Evolutionary conservation across 2,113 vertebrate genomes (phyloP).

Genomic region (Phoenicopterus ruber): DNA sequence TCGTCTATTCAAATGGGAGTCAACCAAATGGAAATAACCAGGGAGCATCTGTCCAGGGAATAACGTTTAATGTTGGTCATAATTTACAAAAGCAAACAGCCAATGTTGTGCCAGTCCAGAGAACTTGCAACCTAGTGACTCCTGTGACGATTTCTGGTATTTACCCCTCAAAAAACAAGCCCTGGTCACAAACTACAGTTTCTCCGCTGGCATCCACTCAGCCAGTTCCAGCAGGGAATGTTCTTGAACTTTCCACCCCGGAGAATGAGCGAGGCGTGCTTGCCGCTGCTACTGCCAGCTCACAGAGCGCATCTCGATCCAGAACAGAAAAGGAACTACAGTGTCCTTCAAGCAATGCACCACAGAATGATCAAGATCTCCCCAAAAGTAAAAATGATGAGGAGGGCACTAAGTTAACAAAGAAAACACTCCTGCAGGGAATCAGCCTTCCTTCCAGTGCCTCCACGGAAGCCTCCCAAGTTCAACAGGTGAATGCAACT

Average conservation of each 20-base stretch:
- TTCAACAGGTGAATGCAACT: constrained; percentile 31
- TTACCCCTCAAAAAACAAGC: constrained; percentile 80
- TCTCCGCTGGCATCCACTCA: constrained; percentile 73
- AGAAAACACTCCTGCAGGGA: constrained; percentile 10
- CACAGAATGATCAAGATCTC: constrained; percentile 50
- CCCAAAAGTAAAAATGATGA: constrained; percentile 66
- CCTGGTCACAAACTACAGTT: constrained; percentile 76
- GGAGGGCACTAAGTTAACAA: constrained; percentile 55
- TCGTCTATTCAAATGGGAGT: constrained; percentile 90
- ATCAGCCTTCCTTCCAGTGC: constrained; percentile 20
- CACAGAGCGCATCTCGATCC: neutral
- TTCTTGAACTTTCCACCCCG: constrained; percentile 47
- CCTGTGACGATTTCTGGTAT: constrained; percentile 77
- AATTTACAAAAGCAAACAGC: constrained; percentile 83
- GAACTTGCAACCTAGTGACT: constrained; percentile 79
- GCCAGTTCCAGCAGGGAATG: constrained; percentile 73
- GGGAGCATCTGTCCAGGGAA: constrained; percentile 76
- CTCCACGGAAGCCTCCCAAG: neutral
- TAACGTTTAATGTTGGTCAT: constrained; percentile 76
- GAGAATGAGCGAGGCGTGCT: constrained; percentile 14
- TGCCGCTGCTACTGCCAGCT: neutral
- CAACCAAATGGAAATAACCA: constrained; percentile 79
- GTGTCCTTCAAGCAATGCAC: constrained; percentile 10
- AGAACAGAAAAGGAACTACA: constrained; percentile 28
- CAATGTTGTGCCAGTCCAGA: constrained; percentile 85